A percentile compares a stretch with the other conserved stretches of the same genome.
Evolutionary conservation across 2,888 invertebrate genomes (phyloP).

Genomic region (Tenthredo amoena): DNA sequence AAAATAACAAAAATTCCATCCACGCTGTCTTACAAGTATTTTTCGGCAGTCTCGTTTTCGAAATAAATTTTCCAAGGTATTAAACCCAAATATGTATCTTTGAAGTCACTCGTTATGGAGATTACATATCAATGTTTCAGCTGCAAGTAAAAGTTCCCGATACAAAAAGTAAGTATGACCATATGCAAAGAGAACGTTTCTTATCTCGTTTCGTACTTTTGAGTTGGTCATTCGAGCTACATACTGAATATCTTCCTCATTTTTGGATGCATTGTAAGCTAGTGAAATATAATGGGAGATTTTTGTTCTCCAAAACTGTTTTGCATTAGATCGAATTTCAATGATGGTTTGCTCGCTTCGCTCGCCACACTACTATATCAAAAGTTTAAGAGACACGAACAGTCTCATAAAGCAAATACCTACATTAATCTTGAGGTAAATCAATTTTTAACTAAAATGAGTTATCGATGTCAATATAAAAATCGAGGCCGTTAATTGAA

Average conservation of each 20-base stretch:
- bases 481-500: background rate
- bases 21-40: background rate
- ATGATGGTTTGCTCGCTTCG: background rate
- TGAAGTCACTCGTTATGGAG: background rate
- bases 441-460: background rate
- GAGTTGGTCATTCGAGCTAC: background rate
- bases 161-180: background rate
- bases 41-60: background rate
- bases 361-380: background rate
- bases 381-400: background rate
- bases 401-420: background rate
- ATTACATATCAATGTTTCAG: background rate
- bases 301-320: background rate
- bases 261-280: background rate
- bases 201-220: background rate
- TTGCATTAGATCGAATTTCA: background rate
- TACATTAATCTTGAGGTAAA: constrained; percentile 7
- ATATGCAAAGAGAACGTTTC: background rate
- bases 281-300: background rate
- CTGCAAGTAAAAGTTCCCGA: background rate
- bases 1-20: background rate
- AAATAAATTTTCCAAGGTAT: background rate
- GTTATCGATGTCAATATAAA: background rate
- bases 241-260: background rate
- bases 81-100: background rate